Evolutionary conservation across 2,797 vertebrate species (phyloP).

Genomic region (Sparidentex hasta): DNA sequence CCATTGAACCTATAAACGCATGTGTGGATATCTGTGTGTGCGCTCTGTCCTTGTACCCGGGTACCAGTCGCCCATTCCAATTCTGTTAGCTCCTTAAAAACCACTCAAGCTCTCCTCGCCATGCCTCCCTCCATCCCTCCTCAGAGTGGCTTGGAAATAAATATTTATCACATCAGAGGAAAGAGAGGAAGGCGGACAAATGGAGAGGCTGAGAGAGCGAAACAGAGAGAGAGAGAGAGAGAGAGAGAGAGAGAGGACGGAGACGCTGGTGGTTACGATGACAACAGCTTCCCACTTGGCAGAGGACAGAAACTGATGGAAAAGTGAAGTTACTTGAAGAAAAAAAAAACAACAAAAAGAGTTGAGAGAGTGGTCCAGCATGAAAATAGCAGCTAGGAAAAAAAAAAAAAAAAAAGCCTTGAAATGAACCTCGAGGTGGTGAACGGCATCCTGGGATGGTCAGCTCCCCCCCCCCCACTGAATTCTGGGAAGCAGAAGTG

Average conservation of each 20-base stretch:
- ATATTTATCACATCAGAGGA: constrained; percentile 77
- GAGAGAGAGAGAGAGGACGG: constrained; percentile 20
- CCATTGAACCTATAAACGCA: constrained; percentile 35
- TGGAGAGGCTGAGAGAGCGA: constrained; percentile 18
- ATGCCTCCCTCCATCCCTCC: constrained; percentile 12
- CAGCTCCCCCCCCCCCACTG: constrained; percentile 15
- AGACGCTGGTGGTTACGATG: constrained; percentile 69
- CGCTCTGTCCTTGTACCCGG: constrained; percentile 24
- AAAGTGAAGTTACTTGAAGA: constrained; percentile 28
- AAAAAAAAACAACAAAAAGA: constrained; percentile 47
- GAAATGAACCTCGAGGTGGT: constrained; percentile 44
- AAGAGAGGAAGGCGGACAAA: constrained; percentile 35
- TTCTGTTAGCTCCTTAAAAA: constrained; percentile 69
- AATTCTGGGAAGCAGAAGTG: constrained; percentile 42
- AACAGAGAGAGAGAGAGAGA: constrained; percentile 19
- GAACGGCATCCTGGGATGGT: constrained; percentile 25
- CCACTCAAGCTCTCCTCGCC: constrained; percentile 48
- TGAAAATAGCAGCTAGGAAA: constrained; percentile 53
- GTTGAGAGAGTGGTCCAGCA: constrained; percentile 37
- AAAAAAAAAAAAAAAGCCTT: constrained; percentile 39
- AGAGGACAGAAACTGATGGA: constrained; percentile 60
- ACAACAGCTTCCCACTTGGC: constrained; percentile 68
- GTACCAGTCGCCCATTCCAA: constrained; percentile 62
- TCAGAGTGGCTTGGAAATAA: constrained; percentile 64
- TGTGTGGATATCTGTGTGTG: constrained; percentile 9